Base-by-base conservation (phyloP, 2,113 vertebrate genomes). In the Percopsis transmontana region DNA sequence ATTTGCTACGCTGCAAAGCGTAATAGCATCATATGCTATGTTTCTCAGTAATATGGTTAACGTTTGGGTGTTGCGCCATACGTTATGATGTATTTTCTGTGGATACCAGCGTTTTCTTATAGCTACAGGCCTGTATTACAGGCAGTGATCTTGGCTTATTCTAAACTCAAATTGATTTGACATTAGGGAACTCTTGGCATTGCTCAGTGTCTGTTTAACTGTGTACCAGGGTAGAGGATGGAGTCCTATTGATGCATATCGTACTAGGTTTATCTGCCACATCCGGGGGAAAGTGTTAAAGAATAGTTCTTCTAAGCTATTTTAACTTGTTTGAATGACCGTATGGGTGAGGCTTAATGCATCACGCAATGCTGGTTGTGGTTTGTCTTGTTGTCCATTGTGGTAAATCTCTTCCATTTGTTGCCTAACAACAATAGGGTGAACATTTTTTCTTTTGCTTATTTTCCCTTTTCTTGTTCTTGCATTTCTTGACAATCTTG, bases 81-180 rank as follows among this genome's bases (percentile, higher is more conserved):
- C 15, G 7, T 45, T 45, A 14, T 45, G 1, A 45, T 45, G 3
- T 1, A 1, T 45, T 13, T 45, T 45, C 15, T 69, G 78, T 60
- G 60, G 51, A 45, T 75, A 66, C 56, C 48, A 21, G 42, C 20
- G 18, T 71, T 55, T 69, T 54, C 71, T 68, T 62, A 60, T 76
- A 72, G 56, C 67, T 70, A 40, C 50, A 66, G 68, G 66, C 69
- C 70, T 53, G 65, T 66, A 72, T 77, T 62, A 65, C 54, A 62
- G 74, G 72, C 77, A 79, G 70, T 81, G 77, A 74, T 81, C 84
- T 79, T 77, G 66, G 70, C 77, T 60, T 38, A 61, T 73, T 71
- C 72, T 67, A 84, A 85, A 88, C 87, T 79, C 81, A 79, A 87
- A 87, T 87, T 85, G 85, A 88, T 85, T 88, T 79, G 75, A 84